Evolutionary conservation across 2,888 invertebrate genomes (phyloP), one percentile per base, ranked within the genome.

Genomic region (Seira ritae): DNA sequence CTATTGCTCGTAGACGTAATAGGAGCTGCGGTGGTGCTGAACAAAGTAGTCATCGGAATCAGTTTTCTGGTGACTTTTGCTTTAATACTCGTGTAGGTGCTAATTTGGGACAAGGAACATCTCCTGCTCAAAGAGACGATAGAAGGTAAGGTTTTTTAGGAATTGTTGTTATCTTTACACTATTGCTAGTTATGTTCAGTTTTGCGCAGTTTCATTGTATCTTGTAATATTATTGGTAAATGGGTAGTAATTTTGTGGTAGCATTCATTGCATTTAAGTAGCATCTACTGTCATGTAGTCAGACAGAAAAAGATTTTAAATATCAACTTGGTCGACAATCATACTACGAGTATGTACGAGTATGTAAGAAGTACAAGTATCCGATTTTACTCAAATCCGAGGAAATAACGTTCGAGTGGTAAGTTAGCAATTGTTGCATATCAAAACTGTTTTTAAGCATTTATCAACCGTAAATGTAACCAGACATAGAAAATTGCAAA

Each of bases 21-120:
- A 3, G 55, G 3, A 55, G 31, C 8, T 31, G 55, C 46, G 80
- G 80, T 65, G 80, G 80, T 75, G 70, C 80, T 81, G 80, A 75
- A 71, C 75, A 75, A 55, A 55, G n/a, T 12, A 55, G 55, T 55
- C 60, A 42, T 12, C 42, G 12, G 12, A 42, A 42, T 42, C 42
- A 42, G 12, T 12, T 42, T 42, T 42, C 42, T 42, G 42, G 42
- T 6, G 42, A 42, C 42, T 42, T 42, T 42, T 42, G 12, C 12
- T 42, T 12, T 6, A 8, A 42, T 42, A 12, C 42, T 12, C 42
- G 42, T 6, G 6, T 8, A 42, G 42, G 42, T 42, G 42, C 42
- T 42, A 42, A 42, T 12, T 42, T 42, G 6, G 42, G 42, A 42
- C 42, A 12, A 42, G 6, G 12, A 42, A 42, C 6, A 8, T 8